Base-by-base conservation (phyloP, 2,888 invertebrate species). In the Hemicrepidius hirtus region DNA sequence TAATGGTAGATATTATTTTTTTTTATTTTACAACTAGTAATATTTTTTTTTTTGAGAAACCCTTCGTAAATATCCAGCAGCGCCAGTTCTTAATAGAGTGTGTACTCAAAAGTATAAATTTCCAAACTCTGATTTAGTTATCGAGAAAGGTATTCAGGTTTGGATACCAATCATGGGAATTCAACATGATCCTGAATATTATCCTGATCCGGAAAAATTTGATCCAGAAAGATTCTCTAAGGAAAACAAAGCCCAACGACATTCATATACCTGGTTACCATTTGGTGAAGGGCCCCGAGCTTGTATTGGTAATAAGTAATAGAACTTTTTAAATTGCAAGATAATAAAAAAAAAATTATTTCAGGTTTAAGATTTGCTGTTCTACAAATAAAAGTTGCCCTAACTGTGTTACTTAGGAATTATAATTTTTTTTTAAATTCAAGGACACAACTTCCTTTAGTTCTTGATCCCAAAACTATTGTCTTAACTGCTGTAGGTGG, bases 261-360 rank as follows among this genome's bases (percentile, higher is more conserved):
- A 84, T 76, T 84, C 84, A 4, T 85, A 80, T 68, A 86, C 87
- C 66, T 89, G 88, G 87, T 85, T 89, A 85, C 89, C 90, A 0
- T 90, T 90, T 80, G 90, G 90, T 1, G 90, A 89, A 80, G 90
- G 90, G 0, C 90, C 90, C 6, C 85, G 89, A 74, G 88, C 88
- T 82, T 90, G 90, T 79, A 86, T 90, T 80, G 90, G 78, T 73
- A 76, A 24, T 24, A 24, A 24, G 24, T 5, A 24, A 2, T 24
- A 5, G 3, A 24, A 24, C 24, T 24, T 24, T 24, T 24, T 24
- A 24, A 3, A 5, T 24, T 24, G 24, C 24, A 24, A 24, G 5
- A 24, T 24, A 3, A 2, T 24, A 2, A 24, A 24, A 2, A 2
- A 24, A 3, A 46, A 18, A 3, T 32, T 7, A 57, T 68, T 28